phyloP scores from a whole-genome alignment of 2,888 invertebrate genomes.

The Sphecodes monilicornis region DNA sequence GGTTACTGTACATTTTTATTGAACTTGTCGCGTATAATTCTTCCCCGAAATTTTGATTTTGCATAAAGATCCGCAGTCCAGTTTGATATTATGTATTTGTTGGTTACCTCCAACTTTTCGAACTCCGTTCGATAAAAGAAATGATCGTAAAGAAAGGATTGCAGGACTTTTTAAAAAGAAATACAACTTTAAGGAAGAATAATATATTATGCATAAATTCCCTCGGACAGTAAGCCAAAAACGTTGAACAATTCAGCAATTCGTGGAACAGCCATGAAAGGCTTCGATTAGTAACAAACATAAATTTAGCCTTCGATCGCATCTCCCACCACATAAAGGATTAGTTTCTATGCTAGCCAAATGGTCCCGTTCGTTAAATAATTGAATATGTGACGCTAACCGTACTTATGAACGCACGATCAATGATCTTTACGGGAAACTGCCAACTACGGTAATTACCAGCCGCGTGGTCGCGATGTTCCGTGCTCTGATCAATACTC shows the following conservation, averaged over 20 bases:
- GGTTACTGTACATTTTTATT: too few species aligned
- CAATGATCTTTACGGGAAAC: slow-evolving; percentile 60
- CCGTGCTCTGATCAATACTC: slow-evolving; percentile 48
- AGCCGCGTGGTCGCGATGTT: slow-evolving; percentile 39
- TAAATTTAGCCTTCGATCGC: neutral
- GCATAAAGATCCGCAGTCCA: too few species aligned
- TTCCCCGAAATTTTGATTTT: too few species aligned
- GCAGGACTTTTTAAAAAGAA: too few species aligned
- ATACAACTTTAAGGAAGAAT: too few species aligned
- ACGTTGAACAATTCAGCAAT: neutral
- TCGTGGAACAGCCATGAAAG: neutral
- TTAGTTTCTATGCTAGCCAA: neutral
- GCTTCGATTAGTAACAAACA: neutral
- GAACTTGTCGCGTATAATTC: too few species aligned
- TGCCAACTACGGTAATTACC: slow-evolving; percentile 58
- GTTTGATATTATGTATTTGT: too few species aligned
- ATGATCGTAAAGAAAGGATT: too few species aligned
- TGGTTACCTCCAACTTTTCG: too few species aligned
- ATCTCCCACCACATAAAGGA: neutral
- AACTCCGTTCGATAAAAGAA: too few species aligned
- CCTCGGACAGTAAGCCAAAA: neutral
- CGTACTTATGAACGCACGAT: slow-evolving; percentile 14
- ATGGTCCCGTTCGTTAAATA: slow-evolving; percentile 24
- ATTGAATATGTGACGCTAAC: slow-evolving; percentile 3
- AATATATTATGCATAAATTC: too few species aligned